These are phyloP conservation scores for Ganaspis brasiliensis DNA, from an alignment of 2,888 invertebrate genomes.

Conservation along the genomic window DNA sequence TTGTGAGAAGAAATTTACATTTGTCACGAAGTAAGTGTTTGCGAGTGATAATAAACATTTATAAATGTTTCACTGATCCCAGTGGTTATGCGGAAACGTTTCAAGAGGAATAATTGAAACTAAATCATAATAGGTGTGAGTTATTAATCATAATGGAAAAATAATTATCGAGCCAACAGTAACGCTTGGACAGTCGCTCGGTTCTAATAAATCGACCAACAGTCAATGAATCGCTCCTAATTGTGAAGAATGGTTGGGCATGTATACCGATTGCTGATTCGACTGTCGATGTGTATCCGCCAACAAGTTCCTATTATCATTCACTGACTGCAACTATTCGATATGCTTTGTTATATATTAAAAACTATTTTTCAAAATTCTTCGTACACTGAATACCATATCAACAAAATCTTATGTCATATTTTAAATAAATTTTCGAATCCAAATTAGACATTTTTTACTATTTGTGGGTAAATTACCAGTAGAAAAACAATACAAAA, in stretches of 20 bases:
- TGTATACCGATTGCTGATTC: constrained; percentile 66
- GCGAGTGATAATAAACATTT: constrained; percentile 12
- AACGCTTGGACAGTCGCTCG: constrained; percentile 33
- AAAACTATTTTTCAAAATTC: neutral
- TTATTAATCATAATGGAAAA: constrained; percentile 72
- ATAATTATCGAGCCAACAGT: constrained; percentile 63
- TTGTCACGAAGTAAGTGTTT: neutral
- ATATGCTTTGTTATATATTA: constrained; percentile 14
- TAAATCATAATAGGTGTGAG: constrained; percentile 48
- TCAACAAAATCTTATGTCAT: neutral
- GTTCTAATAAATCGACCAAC: constrained; percentile 39
- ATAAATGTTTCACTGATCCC: neutral
- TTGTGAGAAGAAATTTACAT: too few species aligned
- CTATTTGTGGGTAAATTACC: too few species aligned
- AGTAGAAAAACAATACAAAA: too few species aligned
- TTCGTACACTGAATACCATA: neutral
- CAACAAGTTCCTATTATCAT: constrained; percentile 25
- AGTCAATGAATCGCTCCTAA: constrained; percentile 68
- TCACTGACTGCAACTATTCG: constrained; percentile 29
- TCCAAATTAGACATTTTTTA: too few species aligned
- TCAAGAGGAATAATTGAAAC: constrained; percentile 21
- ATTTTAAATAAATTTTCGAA: neutral
- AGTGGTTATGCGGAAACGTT: neutral
- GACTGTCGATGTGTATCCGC: constrained; percentile 61
- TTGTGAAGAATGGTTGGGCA: constrained; percentile 71